phyloP scores from a whole-genome alignment of 2,797 vertebrate species.

The Syndactyla subalaris region DNA sequence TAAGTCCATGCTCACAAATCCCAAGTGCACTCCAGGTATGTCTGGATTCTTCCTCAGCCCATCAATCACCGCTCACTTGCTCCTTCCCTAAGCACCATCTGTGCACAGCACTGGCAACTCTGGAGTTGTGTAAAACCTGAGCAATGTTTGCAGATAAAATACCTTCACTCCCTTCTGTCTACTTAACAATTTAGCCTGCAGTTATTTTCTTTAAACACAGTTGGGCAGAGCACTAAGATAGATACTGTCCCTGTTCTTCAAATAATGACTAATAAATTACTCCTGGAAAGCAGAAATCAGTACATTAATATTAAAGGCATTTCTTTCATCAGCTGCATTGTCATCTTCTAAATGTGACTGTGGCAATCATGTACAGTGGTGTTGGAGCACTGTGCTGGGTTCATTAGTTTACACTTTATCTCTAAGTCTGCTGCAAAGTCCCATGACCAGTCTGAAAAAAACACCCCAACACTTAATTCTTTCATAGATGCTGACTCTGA shows the following conservation, averaged over 20 bases:
- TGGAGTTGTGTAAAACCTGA: neutral
- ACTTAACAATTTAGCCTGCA: neutral
- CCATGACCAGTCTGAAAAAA: neutral
- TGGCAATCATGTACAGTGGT: neutral
- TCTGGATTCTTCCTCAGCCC: neutral
- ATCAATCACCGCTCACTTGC: neutral
- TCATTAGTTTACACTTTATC: neutral
- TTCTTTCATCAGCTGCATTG: neutral
- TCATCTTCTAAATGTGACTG: neutral
- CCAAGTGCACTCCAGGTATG: neutral
- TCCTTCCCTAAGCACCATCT: neutral
- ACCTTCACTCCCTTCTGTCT: neutral
- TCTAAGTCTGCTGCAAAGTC: neutral
- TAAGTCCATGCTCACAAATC: neutral
- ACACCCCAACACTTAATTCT: neutral
- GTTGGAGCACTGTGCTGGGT: neutral
- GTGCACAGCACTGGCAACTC: neutral
- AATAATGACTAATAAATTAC: neutral
- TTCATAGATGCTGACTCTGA: neutral
- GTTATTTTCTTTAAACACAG: neutral
- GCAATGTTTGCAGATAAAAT: neutral
- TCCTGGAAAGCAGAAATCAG: neutral
- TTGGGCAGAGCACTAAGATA: neutral
- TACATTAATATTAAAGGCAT: neutral
- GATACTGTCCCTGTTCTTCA: neutral